Conservation (phyloP, 2,797 vertebrate genomes). For the Atherinosoma microstoma region DNA sequence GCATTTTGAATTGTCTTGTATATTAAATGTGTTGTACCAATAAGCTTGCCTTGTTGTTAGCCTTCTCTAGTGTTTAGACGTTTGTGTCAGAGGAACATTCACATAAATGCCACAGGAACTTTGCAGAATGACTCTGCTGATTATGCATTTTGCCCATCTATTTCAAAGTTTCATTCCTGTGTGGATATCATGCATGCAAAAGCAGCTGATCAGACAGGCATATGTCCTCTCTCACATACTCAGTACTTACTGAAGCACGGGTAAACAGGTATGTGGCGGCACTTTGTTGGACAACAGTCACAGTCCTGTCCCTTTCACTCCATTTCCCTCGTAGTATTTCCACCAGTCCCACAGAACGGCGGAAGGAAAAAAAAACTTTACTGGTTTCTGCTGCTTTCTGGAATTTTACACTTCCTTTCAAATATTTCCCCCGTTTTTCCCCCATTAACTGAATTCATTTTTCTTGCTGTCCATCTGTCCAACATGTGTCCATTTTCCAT, state of each 20-base stretch:
- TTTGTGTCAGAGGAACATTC: background rate
- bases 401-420: conserved; percentile 33
- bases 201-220: background rate
- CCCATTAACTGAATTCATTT: background rate
- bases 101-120: background rate
- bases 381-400: conserved; percentile 20
- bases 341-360: background rate
- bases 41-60: no score
- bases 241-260: conserved; percentile 59
- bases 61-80: no score
- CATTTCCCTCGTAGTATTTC: background rate
- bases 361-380: conserved; percentile 10
- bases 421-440: background rate
- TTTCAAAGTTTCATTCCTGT: background rate
- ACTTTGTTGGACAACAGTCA: conserved; percentile 17
- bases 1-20: no score
- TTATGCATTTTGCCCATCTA: background rate
- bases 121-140: background rate
- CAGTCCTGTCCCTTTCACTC: conserved; percentile 33
- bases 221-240: conserved; percentile 47
- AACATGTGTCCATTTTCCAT: conserved; percentile 52
- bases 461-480: conserved; percentile 24
- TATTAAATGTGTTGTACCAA: no score
- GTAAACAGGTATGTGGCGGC: conserved; percentile 54
- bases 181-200: background rate